Base-by-base conservation (phyloP, 2,113 vertebrate species). In the Forbesichthys agassizii region DNA sequence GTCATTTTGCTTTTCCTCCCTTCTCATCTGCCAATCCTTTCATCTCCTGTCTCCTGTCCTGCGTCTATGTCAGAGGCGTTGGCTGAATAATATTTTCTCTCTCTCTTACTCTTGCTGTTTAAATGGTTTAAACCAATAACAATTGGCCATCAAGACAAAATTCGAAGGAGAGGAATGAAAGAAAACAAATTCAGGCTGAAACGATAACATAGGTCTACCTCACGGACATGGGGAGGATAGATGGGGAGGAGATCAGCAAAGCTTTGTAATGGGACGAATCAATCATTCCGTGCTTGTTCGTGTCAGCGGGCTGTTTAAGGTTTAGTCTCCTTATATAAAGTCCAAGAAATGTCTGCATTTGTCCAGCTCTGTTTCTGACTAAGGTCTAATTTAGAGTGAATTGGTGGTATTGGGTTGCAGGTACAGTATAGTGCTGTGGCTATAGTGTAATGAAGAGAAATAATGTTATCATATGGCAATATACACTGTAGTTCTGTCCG, bases 261-360 rank as follows among this genome's bases (percentile, higher is more conserved):
- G 85, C 90, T 90, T 90, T 91, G 83, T 91, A 89, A 94, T 90
- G 86, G 84, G 80, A 67, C 83, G 76, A 91, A 93, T 95, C 90
- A 93, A 94, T 91, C 88, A 91, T 68, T 68, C 12, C n/a, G 72
- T 78, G 42, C 55, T 66, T 66, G 70, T 74, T 82, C 67, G 73
- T 88, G 91, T 91, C 88, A 89, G 82, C 12, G 69, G 67, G 71
- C 73, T 83, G 86, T 89, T 91, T 87, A 75, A 86, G 74, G 74
- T 82, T 53, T 51, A 46, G 81, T 81, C 84, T 84, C 74, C 77
- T 81, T 77, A 66, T 61, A 82, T 84, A 73, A 77, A 75, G 73
- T 70, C 72, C 70, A 61, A 80, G 55, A 72, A 68, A 84, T 71
- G 61, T 81, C 69, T 53, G 75, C 68, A 33, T 73, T 75, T 42